Evolutionary conservation across 2,797 vertebrate genomes (phyloP).

Genomic region (Myoxocephalus aenaeus): DNA sequence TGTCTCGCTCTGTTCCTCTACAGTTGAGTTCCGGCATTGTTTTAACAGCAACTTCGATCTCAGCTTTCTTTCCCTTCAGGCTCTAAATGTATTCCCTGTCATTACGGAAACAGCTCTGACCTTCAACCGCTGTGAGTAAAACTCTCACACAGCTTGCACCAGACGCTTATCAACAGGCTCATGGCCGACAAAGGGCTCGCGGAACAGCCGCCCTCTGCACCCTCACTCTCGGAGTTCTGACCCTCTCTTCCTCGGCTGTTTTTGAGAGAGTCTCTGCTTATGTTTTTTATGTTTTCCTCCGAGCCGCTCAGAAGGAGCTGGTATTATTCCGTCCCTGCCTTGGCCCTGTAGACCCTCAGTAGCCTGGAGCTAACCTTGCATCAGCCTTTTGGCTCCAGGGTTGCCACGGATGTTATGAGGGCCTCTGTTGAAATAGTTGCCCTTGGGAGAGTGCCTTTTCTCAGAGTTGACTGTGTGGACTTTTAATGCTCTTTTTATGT

Average conservation of each 20-base stretch:
- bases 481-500: constrained; percentile 30
- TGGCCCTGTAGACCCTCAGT: constrained; percentile 22
- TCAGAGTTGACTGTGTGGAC: constrained; percentile 19
- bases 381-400: constrained; percentile 46
- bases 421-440: constrained; percentile 29
- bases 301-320: constrained; percentile 14
- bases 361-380: constrained; percentile 44
- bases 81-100: constrained; percentile 32
- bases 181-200: neutral
- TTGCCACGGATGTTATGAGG: constrained; percentile 24
- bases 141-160: constrained; percentile 8
- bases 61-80: constrained; percentile 6
- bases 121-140: constrained; percentile 22
- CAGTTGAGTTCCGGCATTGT: constrained; percentile 9
- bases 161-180: constrained; percentile 18
- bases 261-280: constrained; percentile 37
- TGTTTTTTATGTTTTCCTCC: constrained; percentile 34
- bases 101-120: constrained; percentile 40
- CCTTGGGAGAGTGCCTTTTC: constrained; percentile 14
- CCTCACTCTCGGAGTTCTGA: constrained; percentile 4
- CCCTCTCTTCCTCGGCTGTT: constrained; percentile 15
- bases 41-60: constrained; percentile 39
- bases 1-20: neutral
- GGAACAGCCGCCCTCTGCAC: constrained; percentile 16
- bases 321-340: constrained; percentile 26